Percentiles rank a stretch among this genome's conserved stretches.
Evolutionary conservation across 1,140 invertebrate genomes (phyloP).

Genomic region (Drepana arcuata): DNA sequence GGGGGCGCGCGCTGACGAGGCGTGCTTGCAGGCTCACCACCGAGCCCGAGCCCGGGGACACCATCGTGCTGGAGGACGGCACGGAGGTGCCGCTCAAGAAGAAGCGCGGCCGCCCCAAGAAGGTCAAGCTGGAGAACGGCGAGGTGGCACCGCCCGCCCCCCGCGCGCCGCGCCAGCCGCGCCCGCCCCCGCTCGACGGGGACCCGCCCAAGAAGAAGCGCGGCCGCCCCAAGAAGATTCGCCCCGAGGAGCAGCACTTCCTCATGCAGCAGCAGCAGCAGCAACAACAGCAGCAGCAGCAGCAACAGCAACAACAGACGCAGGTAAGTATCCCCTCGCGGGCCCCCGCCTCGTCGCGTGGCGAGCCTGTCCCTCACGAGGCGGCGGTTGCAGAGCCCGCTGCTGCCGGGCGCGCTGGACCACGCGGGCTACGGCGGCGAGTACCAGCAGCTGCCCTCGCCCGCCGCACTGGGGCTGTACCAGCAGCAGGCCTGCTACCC

Average conservation of each 20-base stretch:
- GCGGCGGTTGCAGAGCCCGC: too few species aligned
- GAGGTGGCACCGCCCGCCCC: conserved; percentile 74
- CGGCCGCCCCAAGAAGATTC: conserved; percentile 88
- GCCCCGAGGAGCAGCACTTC: conserved; percentile 73
- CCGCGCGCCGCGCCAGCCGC: conserved; percentile 70
- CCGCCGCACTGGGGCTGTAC: conserved; percentile 29
- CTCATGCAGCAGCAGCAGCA: conserved; percentile 55
- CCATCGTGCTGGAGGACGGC: conserved; percentile 73
- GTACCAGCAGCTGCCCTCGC: conserved; percentile 36
- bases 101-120: conserved; percentile 90
- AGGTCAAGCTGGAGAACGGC: conserved; percentile 82
- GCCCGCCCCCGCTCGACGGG: conserved; percentile 27
- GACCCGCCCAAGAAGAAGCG: conserved; percentile 86
- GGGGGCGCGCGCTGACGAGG: conserved; percentile 19
- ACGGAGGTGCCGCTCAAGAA: conserved; percentile 84
- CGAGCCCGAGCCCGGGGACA: conserved; percentile 65
- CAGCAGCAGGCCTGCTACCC: conserved; percentile 31
- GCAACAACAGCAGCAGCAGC: conserved; percentile 38
- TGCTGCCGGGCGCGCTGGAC: conserved; percentile 28
- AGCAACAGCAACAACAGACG: conserved; percentile 22
- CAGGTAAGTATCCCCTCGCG: too few species aligned
- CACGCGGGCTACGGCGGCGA: conserved; percentile 15
- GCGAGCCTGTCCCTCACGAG: too few species aligned
- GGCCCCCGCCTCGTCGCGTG: too few species aligned
- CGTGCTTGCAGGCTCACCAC: conserved; percentile 59